Evolutionary conservation across 1,140 invertebrate species (phyloP), one percentile per base, ranked within the genome.

Genomic region (Acyrthosiphon pisum): DNA sequence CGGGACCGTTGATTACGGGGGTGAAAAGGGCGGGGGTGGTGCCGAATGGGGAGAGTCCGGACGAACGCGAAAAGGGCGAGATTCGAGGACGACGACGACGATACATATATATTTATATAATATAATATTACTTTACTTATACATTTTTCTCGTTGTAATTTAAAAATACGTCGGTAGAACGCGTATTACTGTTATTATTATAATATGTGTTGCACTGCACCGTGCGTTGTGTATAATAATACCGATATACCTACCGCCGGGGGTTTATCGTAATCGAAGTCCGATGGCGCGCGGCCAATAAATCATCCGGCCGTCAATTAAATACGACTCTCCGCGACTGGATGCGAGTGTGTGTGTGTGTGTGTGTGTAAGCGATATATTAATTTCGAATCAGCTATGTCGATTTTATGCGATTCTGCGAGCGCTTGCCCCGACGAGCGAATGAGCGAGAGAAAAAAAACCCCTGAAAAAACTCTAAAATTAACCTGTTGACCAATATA

Each of bases 241-340:
- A 48, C 87, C 26, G 26, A 23, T 44, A 30, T 81, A 48, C 26
- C 30, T 91, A 91, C 68, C 90, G 90, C 68, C 90, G 90, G 90
- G n/a, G 44, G 44, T 83, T 53, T 92, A 83, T 92, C 46, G 46
- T 81, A 92, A 92, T 92, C 44, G 46, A 92, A 92, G 91, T 81
- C 91, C 46, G 91, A 81, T 48, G 68, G 30, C n/a, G 50, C 88
- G 22, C 91, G 20, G 22, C n/a, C n/a, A 83, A 92, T 92, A 92
- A 92, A 92, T 92, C 91, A 92, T 92, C 46, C 41, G 46, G 76
- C 22, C 76, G 91, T 92, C 91, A 92, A 92, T 92, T 92, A 92
- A 83, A 92, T 92, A 92, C 30, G 68, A 81, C 91, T 48, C 26
- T 53, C 48, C 48, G 2, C 26, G 90, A 91, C 90, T 44, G n/a